Evolutionary conservation across 2,888 invertebrate species (phyloP).

Genomic region (Caenorhabditis becei): DNA sequence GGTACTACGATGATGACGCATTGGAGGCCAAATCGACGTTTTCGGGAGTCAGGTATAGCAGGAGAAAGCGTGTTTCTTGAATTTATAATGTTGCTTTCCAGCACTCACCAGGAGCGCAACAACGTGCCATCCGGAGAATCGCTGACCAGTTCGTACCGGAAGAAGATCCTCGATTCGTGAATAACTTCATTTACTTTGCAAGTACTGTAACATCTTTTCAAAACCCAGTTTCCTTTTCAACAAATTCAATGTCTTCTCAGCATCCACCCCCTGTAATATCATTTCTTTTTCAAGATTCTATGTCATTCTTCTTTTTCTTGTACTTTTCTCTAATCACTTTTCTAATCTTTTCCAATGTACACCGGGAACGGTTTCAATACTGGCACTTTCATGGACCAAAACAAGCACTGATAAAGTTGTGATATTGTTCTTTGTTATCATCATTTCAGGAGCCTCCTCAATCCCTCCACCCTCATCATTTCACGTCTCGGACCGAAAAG

Average conservation of each 20-base stretch:
- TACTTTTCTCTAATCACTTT: conserved; percentile 36
- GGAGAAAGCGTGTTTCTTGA: neutral
- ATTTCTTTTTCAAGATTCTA: conserved; percentile 27
- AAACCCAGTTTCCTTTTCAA: conserved; percentile 1
- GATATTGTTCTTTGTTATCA: conserved; percentile 15
- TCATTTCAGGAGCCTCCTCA: neutral
- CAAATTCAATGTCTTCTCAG: conserved; percentile 22
- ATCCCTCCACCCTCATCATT: conserved; percentile 5
- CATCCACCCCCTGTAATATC: conserved; percentile 24
- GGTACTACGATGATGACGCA: conserved; percentile 59
- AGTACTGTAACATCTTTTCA: conserved; percentile 28
- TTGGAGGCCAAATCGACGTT: conserved; percentile 57
- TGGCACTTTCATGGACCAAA: conserved; percentile 54
- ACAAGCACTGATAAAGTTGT: conserved; percentile 52
- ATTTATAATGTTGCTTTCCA: neutral
- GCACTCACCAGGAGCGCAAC: conserved; percentile 53
- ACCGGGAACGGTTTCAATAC: conserved; percentile 36
- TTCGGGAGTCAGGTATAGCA: conserved; percentile 60
- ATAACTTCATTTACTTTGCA: conserved; percentile 12
- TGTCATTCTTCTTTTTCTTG: conserved; percentile 16
- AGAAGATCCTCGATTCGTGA: conserved; percentile 57
- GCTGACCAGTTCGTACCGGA: conserved; percentile 55
- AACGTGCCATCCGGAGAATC: conserved; percentile 46
- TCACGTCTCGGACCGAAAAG: conserved; percentile 11
- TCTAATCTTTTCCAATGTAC: neutral